Percentiles rank a stretch among this genome's conserved stretches.
phyloP scores from a whole-genome alignment of 2,888 invertebrate species.

The Brachyptera risi region DNA sequence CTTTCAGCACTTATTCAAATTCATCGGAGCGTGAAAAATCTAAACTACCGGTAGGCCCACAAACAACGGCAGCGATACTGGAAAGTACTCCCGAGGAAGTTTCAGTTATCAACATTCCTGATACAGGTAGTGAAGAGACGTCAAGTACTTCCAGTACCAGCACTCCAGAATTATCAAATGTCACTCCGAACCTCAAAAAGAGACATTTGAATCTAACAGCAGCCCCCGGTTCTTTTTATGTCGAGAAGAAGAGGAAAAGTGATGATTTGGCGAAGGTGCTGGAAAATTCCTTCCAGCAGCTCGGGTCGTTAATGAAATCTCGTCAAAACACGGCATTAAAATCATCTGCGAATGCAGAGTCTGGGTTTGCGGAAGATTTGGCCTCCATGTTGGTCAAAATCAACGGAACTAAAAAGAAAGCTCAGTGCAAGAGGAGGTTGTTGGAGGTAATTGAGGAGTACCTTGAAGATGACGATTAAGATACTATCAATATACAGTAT shows the following conservation, averaged over 20 bases:
- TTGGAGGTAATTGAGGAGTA: background rate
- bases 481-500: too few relatives aligned
- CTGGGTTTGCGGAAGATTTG: background rate
- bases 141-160: too few relatives aligned
- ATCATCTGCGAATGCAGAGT: background rate
- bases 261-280: background rate
- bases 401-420: background rate
- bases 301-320: background rate
- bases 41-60: too few relatives aligned
- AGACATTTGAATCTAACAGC: background rate
- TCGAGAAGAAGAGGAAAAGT: background rate
- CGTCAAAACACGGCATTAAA: background rate
- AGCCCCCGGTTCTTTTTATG: background rate
- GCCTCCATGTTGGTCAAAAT: background rate
- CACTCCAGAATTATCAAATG: too few relatives aligned
- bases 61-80: too few relatives aligned
- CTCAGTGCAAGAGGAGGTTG: background rate
- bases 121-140: too few relatives aligned
- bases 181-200: too few relatives aligned
- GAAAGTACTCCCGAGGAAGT: too few relatives aligned
- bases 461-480: background rate
- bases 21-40: too few relatives aligned
- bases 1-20: too few relatives aligned
- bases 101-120: too few relatives aligned
- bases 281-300: background rate